Percentiles rank a stretch among this genome's conserved stretches.
Conservation (phyloP, 2,888 invertebrate genomes). For the Yponomeuta sedellus region DNA sequence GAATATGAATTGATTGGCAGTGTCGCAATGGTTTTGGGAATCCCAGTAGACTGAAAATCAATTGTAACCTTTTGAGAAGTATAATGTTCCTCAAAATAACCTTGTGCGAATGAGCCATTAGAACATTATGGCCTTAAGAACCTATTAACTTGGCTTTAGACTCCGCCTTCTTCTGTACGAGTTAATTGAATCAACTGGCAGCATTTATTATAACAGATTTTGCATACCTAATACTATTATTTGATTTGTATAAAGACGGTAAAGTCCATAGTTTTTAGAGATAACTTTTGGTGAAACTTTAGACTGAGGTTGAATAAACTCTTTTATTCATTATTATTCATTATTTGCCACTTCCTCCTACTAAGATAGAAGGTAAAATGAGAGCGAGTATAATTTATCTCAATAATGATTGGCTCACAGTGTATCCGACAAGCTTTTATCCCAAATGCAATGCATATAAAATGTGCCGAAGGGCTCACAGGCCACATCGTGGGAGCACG, state of each 20-base stretch:
- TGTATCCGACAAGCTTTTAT: neutral
- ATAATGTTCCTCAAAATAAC: neutral
- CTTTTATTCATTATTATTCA: too few relatives aligned
- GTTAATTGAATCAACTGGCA: constrained; percentile 6
- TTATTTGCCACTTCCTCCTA: too few relatives aligned
- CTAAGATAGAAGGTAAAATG: too few relatives aligned
- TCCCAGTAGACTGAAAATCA: too few relatives aligned
- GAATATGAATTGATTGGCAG: too few relatives aligned
- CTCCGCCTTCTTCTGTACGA: neutral
- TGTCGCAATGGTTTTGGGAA: too few relatives aligned
- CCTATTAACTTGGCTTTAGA: neutral
- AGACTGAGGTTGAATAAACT: too few relatives aligned
- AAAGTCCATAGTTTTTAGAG: neutral
- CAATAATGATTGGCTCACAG: neutral
- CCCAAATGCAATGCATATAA: constrained; percentile 6
- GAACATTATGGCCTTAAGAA: constrained; percentile 2
- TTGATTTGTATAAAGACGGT: neutral
- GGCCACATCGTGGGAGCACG: constrained; percentile 47
- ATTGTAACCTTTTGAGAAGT: neutral
- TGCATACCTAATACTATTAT: neutral
- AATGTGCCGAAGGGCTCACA: constrained; percentile 8
- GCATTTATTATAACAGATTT: neutral
- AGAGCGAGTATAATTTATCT: neutral
- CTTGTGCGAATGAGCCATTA: neutral
- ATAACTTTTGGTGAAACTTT: too few relatives aligned